Evolutionary conservation across 2,113 vertebrate genomes (phyloP), one percentile per base, ranked within the genome.

Genomic region (Paradoxurus hermaphroditus): DNA sequence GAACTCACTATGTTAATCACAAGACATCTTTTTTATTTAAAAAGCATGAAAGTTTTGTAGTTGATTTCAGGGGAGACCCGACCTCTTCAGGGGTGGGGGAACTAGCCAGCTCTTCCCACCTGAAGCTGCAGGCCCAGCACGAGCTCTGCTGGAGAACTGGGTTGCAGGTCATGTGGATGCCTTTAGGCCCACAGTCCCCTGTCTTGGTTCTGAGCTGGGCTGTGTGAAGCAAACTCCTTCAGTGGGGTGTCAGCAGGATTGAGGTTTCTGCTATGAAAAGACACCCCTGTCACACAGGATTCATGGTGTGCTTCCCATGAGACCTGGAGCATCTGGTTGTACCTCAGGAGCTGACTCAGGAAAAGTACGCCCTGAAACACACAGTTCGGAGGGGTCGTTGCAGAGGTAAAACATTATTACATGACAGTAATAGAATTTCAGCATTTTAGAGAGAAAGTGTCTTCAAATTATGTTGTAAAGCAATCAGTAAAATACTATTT

Each of bases 201-300:
- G 2, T 27, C n/a, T 53, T 59, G 21, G 67, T 21, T 29, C 75
- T 44, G 51, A 53, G 18, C 29, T 21, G 44, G 67, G 7, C 51
- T 2, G 7, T 10, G 41, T 2, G 44, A 12, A 77, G n/a, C 1
- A 3, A 59, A 36, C 23, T 19, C 73, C 73, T 27, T 27, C 59
- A n/a, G n/a, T 0, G 16, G 23, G 44, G 36, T 0, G 1, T 63
- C 89, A 7, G 3, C 5, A 6, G 7, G 15, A 3, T 29, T 41
- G 84, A 81, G n/a, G 36, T 46, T 14, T 16, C 75, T 21, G n/a
- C 8, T 51, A 1, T 9, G 12, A 19, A 4, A 62, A 29, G 25
- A n/a, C 10, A n/a, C 23, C 39, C 25, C 4, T 1, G 9, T 25
- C 1, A 14, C 18, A 12, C 1, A 1, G 21, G 19, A 12, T 21